phyloP scores from a whole-genome alignment of 2,797 vertebrate genomes.

The Chrysocyon brachyurus region DNA sequence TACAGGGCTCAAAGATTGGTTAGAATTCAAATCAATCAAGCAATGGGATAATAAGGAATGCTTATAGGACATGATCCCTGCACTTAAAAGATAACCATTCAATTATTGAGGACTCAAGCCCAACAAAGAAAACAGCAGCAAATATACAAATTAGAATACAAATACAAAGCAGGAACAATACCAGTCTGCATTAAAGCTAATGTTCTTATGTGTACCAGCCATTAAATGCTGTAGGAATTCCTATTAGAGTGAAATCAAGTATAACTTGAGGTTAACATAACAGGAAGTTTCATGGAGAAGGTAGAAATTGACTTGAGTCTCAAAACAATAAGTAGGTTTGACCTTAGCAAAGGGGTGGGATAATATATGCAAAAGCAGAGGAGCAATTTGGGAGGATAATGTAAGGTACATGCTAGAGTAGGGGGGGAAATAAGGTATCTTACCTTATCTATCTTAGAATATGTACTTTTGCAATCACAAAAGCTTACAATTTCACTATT shows the following conservation, averaged over 20 bases:
- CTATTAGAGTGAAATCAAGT: neutral
- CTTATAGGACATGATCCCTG: neutral
- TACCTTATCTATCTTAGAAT: too few relatives aligned
- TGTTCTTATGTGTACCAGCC: neutral
- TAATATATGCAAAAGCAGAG: neutral
- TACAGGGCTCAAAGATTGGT: neutral
- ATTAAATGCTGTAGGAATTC: constrained; percentile 6
- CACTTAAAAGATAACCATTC: neutral
- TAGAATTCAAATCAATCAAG: neutral
- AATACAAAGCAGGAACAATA: constrained; percentile 18
- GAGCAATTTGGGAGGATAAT: neutral
- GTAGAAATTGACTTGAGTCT: neutral
- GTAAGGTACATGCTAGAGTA: neutral
- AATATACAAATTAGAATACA: neutral
- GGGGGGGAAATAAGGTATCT: neutral
- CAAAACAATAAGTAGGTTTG: neutral
- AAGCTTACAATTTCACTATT: constrained; percentile 10
- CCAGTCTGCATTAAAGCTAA: neutral
- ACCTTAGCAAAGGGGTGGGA: neutral
- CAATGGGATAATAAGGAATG: neutral
- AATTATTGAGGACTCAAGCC: neutral
- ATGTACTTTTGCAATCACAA: constrained; percentile 4
- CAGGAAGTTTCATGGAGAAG: neutral
- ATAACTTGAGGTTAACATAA: neutral
- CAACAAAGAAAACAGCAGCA: neutral